Evolutionary conservation across 2,113 vertebrate species (phyloP).

Genomic region (Phyllopteryx taeniolatus): DNA sequence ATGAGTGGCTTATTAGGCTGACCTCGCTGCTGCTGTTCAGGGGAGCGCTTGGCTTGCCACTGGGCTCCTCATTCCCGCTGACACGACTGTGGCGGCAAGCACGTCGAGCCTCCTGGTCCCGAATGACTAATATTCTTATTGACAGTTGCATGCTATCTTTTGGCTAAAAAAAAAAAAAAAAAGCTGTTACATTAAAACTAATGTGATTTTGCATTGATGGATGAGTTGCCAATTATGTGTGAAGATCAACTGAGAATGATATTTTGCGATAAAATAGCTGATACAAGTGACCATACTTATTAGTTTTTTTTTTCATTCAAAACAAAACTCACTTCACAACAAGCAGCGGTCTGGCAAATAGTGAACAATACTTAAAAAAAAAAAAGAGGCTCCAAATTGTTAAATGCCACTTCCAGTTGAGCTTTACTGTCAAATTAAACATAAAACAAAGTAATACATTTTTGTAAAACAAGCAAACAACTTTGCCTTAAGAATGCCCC

Average conservation of each 20-base stretch:
- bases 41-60: constrained; percentile 28
- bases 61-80: constrained; percentile 40
- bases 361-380: too few species aligned
- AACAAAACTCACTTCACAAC: too few species aligned
- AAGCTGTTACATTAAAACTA: constrained; percentile 25
- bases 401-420: too few species aligned
- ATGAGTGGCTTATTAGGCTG: constrained; percentile 47
- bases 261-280: constrained; percentile 4
- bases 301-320: too few species aligned
- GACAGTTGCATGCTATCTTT: constrained; percentile 37
- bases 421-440: too few species aligned
- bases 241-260: constrained; percentile 45
- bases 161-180: constrained; percentile 1
- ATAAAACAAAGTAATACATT: too few species aligned
- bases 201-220: constrained; percentile 35
- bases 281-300: too few species aligned
- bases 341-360: too few species aligned
- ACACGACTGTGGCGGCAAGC: constrained; percentile 33
- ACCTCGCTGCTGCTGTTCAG: constrained; percentile 20
- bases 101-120: constrained; percentile 38
- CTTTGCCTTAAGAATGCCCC: neutral
- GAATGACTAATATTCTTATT: constrained; percentile 44
- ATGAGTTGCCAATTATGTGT: constrained; percentile 32
- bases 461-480: neutral
- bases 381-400: too few species aligned